These are phyloP conservation scores for Dermatophagoides farinae DNA, from an alignment of 1,140 invertebrate species.

Conservation along the genomic window DNA sequence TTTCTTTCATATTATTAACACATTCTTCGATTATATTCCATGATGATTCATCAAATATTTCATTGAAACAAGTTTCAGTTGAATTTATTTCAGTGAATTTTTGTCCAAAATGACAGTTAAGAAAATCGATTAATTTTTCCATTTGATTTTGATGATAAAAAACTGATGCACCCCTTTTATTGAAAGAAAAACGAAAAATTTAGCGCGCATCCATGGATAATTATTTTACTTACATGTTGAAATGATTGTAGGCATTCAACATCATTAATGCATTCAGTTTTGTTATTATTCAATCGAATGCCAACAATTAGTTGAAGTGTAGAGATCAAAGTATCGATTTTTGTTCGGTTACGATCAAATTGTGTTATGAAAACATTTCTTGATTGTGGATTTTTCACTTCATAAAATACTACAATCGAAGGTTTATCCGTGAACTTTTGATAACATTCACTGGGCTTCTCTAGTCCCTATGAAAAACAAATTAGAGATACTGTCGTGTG, in stretches of 20 bases:
- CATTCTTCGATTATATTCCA: background rate
- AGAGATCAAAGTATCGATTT: too few species aligned
- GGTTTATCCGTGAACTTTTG: background rate
- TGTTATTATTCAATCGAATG: too few species aligned
- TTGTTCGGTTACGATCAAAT: background rate
- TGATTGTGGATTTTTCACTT: background rate
- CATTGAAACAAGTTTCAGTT: background rate
- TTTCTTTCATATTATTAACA: background rate
- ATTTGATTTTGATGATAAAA: background rate
- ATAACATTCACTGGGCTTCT: conserved; percentile 11
- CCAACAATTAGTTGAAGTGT: too few species aligned
- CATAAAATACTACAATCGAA: conserved; percentile 7
- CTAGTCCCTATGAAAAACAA: background rate
- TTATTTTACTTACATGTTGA: too few species aligned
- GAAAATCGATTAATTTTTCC: too few species aligned
- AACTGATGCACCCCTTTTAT: background rate
- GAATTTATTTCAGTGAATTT: background rate
- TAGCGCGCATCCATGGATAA: background rate
- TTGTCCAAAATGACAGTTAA: too few species aligned
- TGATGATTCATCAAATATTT: background rate
- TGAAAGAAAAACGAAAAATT: background rate
- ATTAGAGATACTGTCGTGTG: background rate
- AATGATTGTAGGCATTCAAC: too few species aligned
- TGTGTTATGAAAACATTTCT: background rate
- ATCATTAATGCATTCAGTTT: too few species aligned